phyloP scores from a whole-genome alignment of 2,113 vertebrate genomes.

The Cnemophilus loriae region DNA sequence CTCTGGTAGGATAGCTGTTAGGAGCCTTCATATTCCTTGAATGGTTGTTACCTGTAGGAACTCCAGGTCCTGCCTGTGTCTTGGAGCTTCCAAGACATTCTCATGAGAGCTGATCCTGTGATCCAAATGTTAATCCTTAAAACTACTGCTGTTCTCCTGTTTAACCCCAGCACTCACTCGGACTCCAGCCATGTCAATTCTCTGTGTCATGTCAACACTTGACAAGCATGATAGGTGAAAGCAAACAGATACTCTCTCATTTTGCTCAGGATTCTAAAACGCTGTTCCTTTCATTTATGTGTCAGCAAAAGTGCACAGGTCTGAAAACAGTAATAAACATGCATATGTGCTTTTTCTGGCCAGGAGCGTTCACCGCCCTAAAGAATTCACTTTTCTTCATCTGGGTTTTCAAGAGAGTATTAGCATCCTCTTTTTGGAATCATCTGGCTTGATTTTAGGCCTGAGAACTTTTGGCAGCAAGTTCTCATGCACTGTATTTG shows the following conservation, averaged over 20 bases:
- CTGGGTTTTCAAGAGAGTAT: neutral
- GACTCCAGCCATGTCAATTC: neutral
- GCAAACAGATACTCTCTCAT: neutral
- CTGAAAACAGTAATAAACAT: neutral
- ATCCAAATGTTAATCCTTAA: neutral
- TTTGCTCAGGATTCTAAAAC: neutral
- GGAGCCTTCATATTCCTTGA: neutral
- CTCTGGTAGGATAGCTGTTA: neutral
- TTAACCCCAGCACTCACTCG: neutral
- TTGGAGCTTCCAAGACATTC: neutral
- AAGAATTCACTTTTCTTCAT: neutral
- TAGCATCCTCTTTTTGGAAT: neutral
- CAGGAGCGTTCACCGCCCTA: accelerated
- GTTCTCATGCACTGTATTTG: neutral
- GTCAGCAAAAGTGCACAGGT: neutral
- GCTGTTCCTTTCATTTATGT: neutral
- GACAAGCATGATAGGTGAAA: neutral
- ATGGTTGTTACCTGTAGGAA: neutral
- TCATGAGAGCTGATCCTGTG: neutral
- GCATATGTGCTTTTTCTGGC: neutral
- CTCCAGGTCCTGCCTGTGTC: neutral
- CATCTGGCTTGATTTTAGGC: constrained; percentile 3
- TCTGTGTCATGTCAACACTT: neutral
- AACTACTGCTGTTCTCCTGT: neutral
- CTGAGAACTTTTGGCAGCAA: neutral